Base-by-base conservation (phyloP, 2,888 invertebrate species). In the Xestia sexstrigata region DNA sequence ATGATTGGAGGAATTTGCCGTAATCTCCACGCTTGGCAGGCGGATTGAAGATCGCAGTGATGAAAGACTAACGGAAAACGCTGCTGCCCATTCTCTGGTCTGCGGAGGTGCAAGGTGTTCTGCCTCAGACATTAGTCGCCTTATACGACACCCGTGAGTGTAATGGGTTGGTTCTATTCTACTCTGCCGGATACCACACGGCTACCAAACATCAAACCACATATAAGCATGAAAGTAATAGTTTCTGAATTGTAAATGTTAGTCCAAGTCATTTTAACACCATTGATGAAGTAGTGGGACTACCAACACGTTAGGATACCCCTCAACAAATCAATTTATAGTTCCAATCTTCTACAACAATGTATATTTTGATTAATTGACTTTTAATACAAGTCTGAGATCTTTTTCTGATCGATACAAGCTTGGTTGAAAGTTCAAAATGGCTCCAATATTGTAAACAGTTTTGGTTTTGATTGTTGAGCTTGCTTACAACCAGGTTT, bases 171-270 rank as follows among this genome's bases (percentile, higher is more conserved):
- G n/a, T n/a, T n/a, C n/a, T n/a, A n/a, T n/a, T n/a, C n/a, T n/a
- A n/a, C n/a, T n/a, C n/a, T n/a, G n/a, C n/a, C n/a, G n/a, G n/a
- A n/a, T n/a, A n/a, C n/a, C n/a, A n/a, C n/a, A n/a, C n/a, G n/a
- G n/a, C n/a, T n/a, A n/a, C n/a, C n/a, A n/a, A n/a, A n/a, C n/a
- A n/a, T n/a, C n/a, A n/a, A n/a, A n/a, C n/a, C n/a, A n/a, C n/a
- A n/a, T n/a, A 7, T 68, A 60, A 49, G 63, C 17, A 35, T 13
- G 17, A 42, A 45, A 35, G 39, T 4, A 58, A 20, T 52, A 30
- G 49, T 30, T 58, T 42, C 8, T 74, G 30, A 81, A 81, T 69
- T 69, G 74, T 20, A 1, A 69, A 79, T 63, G 55, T n/a, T 26
- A 60, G 20, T 39, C 15, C 60, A 15, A 39, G 5, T 42, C 6